Conservation (phyloP, 2,113 vertebrate species). For the Theristicus caerulescens region DNA sequence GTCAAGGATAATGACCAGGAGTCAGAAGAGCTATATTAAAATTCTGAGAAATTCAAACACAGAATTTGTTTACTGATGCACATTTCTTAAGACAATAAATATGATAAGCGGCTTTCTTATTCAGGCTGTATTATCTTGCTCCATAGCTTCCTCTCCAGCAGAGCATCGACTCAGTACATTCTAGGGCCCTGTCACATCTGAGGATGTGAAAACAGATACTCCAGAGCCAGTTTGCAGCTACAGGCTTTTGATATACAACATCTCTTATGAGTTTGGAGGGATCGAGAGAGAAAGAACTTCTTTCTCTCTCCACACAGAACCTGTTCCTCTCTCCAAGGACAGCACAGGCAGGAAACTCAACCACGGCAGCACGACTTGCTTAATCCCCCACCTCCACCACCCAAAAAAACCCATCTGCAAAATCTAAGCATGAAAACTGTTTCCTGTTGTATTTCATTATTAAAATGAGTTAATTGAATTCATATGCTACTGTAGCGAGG, state of each 20-base stretch:
- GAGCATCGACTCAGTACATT: not conserved
- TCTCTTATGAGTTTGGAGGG: not conserved
- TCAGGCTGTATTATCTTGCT: not conserved
- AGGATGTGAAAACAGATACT: not conserved
- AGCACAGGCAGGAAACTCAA: not conserved
- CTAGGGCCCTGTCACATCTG: not conserved
- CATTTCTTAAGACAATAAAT: not conserved
- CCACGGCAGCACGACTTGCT: fast-evolving
- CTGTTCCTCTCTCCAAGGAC: not conserved
- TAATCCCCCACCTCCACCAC: not conserved
- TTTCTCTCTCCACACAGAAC: not conserved
- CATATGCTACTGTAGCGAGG: not conserved
- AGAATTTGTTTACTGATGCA: not conserved
- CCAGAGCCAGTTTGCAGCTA: not conserved
- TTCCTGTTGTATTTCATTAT: not conserved
- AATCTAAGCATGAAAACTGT: not conserved
- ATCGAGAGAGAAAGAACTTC: not conserved
- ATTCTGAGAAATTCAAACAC: not conserved
- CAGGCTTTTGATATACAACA: not conserved
- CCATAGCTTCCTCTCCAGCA: not conserved
- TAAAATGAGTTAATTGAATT: not conserved
- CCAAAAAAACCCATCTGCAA: not conserved
- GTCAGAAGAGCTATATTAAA: not conserved
- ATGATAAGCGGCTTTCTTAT: not conserved
- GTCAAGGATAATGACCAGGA: not conserved